Conservation (phyloP, 2,888 invertebrate species). For the Ennomos quercinarius region DNA sequence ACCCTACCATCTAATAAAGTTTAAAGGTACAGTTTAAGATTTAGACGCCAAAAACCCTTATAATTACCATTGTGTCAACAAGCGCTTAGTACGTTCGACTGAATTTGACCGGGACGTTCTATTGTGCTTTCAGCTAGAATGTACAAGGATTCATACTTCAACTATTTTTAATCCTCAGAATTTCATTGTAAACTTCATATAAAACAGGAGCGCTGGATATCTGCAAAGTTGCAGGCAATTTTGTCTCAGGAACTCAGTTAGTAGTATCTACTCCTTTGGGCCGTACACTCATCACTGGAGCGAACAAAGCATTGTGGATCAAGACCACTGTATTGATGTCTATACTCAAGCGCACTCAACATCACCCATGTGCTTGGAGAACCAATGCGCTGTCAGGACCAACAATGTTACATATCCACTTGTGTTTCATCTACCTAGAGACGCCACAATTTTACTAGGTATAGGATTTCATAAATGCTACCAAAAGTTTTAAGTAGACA, state of each 20-base stretch:
- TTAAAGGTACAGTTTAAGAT: no score
- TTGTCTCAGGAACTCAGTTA: slow-evolving; percentile 64
- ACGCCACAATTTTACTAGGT: neutral
- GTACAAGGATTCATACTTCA: neutral
- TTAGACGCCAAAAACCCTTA: no score
- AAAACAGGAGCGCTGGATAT: slow-evolving; percentile 1
- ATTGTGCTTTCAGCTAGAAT: no score
- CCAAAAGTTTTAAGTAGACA: no score
- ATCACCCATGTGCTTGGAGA: slow-evolving; percentile 56
- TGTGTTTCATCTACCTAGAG: slow-evolving; percentile 10
- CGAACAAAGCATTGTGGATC: slow-evolving; percentile 72
- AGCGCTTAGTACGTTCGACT: no score
- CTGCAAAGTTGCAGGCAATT: slow-evolving; percentile 35
- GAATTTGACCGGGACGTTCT: no score
- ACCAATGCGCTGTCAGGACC: slow-evolving; percentile 51
- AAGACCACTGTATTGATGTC: slow-evolving; percentile 76
- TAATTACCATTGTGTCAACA: no score
- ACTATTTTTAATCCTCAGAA: neutral
- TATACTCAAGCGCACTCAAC: slow-evolving; percentile 56
- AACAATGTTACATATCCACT: slow-evolving; percentile 48
- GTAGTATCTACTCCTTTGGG: slow-evolving; percentile 64
- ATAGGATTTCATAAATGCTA: neutral
- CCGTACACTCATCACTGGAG: slow-evolving; percentile 60
- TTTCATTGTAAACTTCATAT: neutral
- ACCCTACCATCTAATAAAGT: no score